Conservation (phyloP, 2,113 vertebrate genomes). For the Pandion haliaetus region DNA sequence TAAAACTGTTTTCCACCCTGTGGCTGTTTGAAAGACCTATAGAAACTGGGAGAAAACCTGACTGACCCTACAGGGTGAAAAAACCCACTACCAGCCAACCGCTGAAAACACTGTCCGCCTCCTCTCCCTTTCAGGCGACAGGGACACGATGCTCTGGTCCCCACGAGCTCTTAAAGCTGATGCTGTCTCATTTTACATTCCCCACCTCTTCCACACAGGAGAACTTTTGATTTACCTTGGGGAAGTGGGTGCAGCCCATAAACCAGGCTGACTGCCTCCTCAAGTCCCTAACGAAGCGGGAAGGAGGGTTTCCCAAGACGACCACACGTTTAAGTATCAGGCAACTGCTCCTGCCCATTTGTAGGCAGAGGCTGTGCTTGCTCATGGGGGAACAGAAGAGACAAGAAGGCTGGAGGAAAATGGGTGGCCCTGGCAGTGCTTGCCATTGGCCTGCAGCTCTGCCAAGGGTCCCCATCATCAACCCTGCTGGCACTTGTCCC, state of each 20-base stretch:
- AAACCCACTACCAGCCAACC: fast-evolving
- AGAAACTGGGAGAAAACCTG: background rate
- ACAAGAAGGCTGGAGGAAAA: background rate
- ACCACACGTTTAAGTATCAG: background rate
- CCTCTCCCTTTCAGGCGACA: background rate
- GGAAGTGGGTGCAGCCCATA: background rate
- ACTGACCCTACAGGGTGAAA: background rate
- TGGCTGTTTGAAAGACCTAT: background rate
- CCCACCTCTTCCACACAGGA: background rate
- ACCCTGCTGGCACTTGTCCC: background rate
- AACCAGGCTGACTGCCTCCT: background rate
- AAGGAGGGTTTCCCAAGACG: too few species aligned
- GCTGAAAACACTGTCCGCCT: background rate
- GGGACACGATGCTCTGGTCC: background rate
- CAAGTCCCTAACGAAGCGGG: background rate
- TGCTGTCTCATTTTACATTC: background rate
- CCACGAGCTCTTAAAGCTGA: background rate
- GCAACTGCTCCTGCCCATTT: background rate
- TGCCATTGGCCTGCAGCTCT: background rate
- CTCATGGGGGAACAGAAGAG: too few species aligned
- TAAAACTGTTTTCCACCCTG: background rate
- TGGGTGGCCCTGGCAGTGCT: background rate
- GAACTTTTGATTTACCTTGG: background rate
- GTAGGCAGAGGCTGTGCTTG: background rate
- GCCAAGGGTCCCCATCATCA: background rate